A percentile compares a stretch with the other conserved stretches of the same genome.
phyloP scores from a whole-genome alignment of 2,888 invertebrate genomes.

The Athrips mouffetella region DNA sequence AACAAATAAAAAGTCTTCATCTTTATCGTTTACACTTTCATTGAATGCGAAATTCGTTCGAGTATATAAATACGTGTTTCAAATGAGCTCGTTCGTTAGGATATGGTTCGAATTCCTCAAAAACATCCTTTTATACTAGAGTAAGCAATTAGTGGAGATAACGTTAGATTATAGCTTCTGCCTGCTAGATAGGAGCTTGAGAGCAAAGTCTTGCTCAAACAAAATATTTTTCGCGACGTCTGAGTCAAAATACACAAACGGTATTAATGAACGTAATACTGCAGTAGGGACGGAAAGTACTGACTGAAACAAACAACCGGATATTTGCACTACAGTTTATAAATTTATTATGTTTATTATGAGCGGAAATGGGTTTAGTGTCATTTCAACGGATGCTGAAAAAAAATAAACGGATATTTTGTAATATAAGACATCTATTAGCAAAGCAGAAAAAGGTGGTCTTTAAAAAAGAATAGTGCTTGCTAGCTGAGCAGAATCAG shows the following conservation, averaged over 20 bases:
- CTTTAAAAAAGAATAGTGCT: not conserved
- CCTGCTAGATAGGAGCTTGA: conserved; percentile 54
- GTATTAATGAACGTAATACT: conserved; percentile 33
- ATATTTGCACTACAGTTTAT: conserved; percentile 41
- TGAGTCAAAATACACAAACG: conserved; percentile 62
- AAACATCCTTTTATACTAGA: conserved; percentile 61
- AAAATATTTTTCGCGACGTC: conserved; percentile 66
- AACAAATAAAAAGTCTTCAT: conserved; percentile 64
- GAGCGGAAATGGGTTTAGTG: conserved; percentile 42
- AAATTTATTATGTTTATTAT: conserved; percentile 25
- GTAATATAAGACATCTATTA: not conserved
- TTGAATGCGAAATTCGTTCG: conserved; percentile 65
- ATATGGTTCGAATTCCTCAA: conserved; percentile 43
- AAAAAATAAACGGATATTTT: conserved; percentile 6
- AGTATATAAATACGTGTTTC: conserved; percentile 46
- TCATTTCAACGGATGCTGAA: conserved; percentile 14
- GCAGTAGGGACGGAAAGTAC: conserved; percentile 39
- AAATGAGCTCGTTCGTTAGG: conserved; percentile 68
- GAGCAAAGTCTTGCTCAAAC: conserved; percentile 58
- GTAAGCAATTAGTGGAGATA: conserved; percentile 65
- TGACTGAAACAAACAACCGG: conserved; percentile 47
- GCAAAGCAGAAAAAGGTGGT: conserved; percentile 2
- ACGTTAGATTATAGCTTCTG: conserved; percentile 65
- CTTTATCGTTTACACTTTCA: conserved; percentile 42
- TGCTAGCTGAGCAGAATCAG: too few relatives aligned